Conservation (phyloP, 92 coral and sea anemone genomes). For the Chrysogorgia sp. region DNA sequence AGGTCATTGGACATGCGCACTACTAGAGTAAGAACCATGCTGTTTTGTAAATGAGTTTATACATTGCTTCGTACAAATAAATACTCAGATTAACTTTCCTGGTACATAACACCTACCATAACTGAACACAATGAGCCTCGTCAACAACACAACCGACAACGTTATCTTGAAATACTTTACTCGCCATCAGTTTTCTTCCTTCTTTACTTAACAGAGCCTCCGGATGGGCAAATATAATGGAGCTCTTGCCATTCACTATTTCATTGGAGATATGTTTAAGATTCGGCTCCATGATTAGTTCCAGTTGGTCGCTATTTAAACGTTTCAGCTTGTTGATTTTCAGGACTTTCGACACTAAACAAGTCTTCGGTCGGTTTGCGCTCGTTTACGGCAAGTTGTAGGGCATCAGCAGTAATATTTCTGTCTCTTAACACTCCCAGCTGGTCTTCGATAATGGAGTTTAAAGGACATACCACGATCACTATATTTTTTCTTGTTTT, state of each 20-base stretch:
- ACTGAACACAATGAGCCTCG: constrained; percentile 78
- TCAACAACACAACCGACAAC: constrained; percentile 71
- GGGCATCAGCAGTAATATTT: constrained; percentile 59
- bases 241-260: constrained; percentile 57
- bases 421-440: constrained; percentile 54
- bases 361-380: constrained; percentile 49
- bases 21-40: too few relatives aligned
- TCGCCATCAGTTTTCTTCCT: constrained; percentile 68
- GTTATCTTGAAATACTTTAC: constrained; percentile 67
- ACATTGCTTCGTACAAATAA: too few relatives aligned
- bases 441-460: constrained; percentile 71
- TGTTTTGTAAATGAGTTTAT: too few relatives aligned
- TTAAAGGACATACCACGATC: constrained; percentile 65
- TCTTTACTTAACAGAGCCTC: constrained; percentile 66
- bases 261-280: constrained; percentile 28
- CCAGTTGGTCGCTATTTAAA: background rate
- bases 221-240: constrained; percentile 66
- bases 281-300: constrained; percentile 27
- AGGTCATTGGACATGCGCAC: too few relatives aligned
- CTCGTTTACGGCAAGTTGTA: constrained; percentile 56
- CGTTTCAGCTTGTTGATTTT: constrained; percentile 47
- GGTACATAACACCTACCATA: constrained; percentile 73
- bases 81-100: background rate
- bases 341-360: constrained; percentile 38
- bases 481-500: constrained; percentile 63